Evolutionary conservation across 2,888 invertebrate genomes (phyloP).

Genomic region (Spilosoma lubricipeda): DNA sequence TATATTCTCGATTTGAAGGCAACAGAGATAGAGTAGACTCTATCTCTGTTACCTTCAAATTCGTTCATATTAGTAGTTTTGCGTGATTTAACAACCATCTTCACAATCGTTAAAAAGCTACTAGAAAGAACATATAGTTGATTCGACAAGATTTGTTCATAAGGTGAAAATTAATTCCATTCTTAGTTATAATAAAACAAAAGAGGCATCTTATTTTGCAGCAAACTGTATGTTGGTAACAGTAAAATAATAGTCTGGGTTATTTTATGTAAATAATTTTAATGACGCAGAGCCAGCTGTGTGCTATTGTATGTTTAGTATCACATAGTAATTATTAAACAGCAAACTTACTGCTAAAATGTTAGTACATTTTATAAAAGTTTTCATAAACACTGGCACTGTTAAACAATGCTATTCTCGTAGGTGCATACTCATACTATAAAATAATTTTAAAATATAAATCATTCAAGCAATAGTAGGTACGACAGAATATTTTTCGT

Average conservation of each 20-base stretch:
- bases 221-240: neutral
- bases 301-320: slow-evolving; percentile 28
- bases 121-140: neutral
- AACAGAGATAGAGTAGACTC: no score
- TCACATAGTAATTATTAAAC: slow-evolving; percentile 29
- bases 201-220: neutral
- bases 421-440: neutral
- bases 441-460: neutral
- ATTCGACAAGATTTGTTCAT: neutral
- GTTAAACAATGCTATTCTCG: neutral
- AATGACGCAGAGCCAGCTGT: slow-evolving; percentile 32
- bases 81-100: no score
- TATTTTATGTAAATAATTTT: slow-evolving; percentile 23
- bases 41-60: no score
- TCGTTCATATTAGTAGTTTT: no score
- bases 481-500: neutral
- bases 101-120: neutral
- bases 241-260: slow-evolving; percentile 24
- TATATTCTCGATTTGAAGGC: no score
- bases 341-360: slow-evolving; percentile 12
- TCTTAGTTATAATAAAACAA: neutral
- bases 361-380: slow-evolving; percentile 4
- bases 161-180: neutral
- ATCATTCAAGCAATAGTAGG: neutral
- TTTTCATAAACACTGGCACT: neutral